Conservation (phyloP, 2,888 invertebrate genomes). For the Glaucopsyche alexis region DNA sequence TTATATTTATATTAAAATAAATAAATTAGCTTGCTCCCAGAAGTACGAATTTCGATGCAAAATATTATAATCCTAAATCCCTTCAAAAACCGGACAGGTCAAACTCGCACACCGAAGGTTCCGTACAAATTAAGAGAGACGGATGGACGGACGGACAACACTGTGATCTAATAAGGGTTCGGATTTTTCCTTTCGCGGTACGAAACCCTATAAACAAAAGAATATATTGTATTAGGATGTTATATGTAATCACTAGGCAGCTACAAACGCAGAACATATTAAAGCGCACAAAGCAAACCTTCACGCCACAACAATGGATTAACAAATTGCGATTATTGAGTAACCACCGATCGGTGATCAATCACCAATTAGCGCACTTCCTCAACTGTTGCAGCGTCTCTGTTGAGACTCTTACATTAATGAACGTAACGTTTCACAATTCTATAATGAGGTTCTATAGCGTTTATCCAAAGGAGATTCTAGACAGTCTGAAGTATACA, state of each 20-base stretch:
- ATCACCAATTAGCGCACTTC: constrained; percentile 18
- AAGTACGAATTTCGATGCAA: too few relatives aligned
- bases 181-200: too few relatives aligned
- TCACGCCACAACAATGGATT: constrained; percentile 21
- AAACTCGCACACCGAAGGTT: too few relatives aligned
- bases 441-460: neutral
- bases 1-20: too few relatives aligned
- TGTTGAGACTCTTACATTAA: neutral
- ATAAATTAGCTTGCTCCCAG: too few relatives aligned
- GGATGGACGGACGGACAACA: too few relatives aligned
- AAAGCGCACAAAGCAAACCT: constrained; percentile 6
- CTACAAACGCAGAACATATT: neutral
- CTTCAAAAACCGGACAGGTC: too few relatives aligned
- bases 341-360: neutral
- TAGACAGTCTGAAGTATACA: neutral
- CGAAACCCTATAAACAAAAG: too few relatives aligned
- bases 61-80: too few relatives aligned
- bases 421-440: neutral
- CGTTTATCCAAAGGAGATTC: neutral
- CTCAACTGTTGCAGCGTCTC: neutral
- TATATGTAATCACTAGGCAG: neutral
- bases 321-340: constrained; percentile 6
- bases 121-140: too few relatives aligned
- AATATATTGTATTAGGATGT: too few relatives aligned
- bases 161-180: too few relatives aligned